Evolutionary conservation across 2,797 vertebrate genomes (phyloP).

Genomic region (Stomatorhinus walkeri): DNA sequence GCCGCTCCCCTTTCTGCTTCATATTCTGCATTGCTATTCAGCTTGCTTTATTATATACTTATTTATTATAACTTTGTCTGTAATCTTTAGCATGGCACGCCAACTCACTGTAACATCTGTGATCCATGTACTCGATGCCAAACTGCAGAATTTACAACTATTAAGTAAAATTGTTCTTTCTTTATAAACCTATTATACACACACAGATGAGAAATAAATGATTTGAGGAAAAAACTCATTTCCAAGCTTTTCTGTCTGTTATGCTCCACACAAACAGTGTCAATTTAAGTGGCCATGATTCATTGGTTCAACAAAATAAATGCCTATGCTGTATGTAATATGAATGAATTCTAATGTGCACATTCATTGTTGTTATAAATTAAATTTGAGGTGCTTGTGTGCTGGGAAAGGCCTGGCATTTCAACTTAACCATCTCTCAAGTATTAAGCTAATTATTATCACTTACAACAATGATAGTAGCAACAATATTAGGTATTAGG

Average conservation of each 20-base stretch:
- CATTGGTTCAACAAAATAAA: background rate
- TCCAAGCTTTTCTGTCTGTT: background rate
- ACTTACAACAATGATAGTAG: background rate
- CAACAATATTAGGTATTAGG: background rate
- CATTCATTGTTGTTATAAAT: background rate
- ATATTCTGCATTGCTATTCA: background rate
- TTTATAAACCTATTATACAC: background rate
- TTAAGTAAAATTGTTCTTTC: background rate
- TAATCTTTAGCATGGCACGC: background rate
- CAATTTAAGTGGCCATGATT: background rate
- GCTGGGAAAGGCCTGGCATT: background rate
- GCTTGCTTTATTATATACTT: background rate
- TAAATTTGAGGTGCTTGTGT: background rate
- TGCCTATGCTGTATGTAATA: background rate
- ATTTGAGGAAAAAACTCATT: background rate
- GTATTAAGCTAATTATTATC: background rate
- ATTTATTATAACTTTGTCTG: background rate
- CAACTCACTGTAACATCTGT: background rate
- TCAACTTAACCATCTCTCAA: background rate
- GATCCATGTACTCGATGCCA: background rate
- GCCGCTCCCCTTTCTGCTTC: background rate
- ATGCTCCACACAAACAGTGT: background rate
- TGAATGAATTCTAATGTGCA: background rate
- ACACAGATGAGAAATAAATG: background rate
- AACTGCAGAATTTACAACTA: background rate